Evolutionary conservation across 2,113 vertebrate genomes (phyloP).

Genomic region (Periophthalmodon schlosseri): DNA sequence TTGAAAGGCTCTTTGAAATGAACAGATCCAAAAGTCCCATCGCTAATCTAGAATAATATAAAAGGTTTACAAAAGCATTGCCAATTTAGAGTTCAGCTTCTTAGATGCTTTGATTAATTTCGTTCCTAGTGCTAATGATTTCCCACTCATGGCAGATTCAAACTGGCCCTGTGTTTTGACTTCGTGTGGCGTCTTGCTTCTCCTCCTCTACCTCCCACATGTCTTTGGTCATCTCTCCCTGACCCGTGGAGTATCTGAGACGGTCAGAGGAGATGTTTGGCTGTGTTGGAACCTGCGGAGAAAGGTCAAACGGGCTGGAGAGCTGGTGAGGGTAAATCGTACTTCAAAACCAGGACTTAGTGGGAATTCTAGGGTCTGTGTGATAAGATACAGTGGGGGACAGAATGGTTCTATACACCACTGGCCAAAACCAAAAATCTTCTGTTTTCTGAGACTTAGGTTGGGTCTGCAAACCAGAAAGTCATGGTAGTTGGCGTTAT

Average conservation of each 20-base stretch:
- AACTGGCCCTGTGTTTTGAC: background rate
- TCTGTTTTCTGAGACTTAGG: too few species aligned
- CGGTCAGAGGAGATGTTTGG: conserved; percentile 5
- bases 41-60: background rate
- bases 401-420: background rate
- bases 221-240: background rate
- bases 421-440: background rate
- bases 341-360: conserved; percentile 27
- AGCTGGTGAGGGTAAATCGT: background rate
- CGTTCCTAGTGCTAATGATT: background rate
- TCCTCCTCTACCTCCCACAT: background rate
- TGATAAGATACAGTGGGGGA: background rate
- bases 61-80: background rate
- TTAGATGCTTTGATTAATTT: background rate
- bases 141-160: background rate
- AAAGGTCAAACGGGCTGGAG: conserved; percentile 7
- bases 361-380: background rate
- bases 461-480: too few species aligned
- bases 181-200: background rate
- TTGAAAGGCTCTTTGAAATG: too few species aligned
- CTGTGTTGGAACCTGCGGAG: conserved; percentile 7
- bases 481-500: too few species aligned
- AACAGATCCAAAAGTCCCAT: too few species aligned
- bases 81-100: background rate
- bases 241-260: background rate